Percentiles rank a stretch among this genome's conserved stretches.
These are phyloP conservation scores for Turnix velox DNA, from an alignment of 2,113 vertebrate species.

Conservation along the genomic window DNA sequence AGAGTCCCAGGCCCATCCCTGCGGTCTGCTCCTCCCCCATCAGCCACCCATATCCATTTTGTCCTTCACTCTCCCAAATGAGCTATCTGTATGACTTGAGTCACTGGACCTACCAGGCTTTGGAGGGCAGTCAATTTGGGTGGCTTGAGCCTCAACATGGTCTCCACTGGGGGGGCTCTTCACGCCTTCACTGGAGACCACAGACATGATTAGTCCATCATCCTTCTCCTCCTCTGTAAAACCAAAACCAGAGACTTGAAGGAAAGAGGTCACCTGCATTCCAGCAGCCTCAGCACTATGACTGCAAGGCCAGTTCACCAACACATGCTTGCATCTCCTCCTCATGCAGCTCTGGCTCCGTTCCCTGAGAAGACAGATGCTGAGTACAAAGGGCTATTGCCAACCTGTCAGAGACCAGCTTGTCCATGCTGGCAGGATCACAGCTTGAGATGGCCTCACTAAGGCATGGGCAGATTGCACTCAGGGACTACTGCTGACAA, in stretches of 20 bases:
- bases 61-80: background rate
- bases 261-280: background rate
- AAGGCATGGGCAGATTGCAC: background rate
- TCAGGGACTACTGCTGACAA: background rate
- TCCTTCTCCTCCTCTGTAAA: slow-evolving; percentile 68
- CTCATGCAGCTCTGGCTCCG: background rate
- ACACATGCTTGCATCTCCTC: fast-evolving
- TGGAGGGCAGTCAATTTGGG: background rate
- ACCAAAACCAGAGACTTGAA: background rate
- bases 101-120: slow-evolving; percentile 34
- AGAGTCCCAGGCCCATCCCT: background rate
- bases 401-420: background rate
- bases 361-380: background rate
- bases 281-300: fast-evolving
- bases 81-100: background rate
- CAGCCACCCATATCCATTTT: background rate
- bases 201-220: slow-evolving; percentile 24
- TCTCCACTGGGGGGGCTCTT: slow-evolving; percentile 54
- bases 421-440: background rate
- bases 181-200: slow-evolving; percentile 44
- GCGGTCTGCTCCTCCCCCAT: background rate
- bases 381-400: fast-evolving
- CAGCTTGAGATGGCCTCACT: background rate
- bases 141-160: slow-evolving; percentile 1
- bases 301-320: background rate